Percentiles rank a stretch among this genome's conserved stretches.
These are phyloP conservation scores for Orchestia grillus DNA, from an alignment of 1,140 invertebrate genomes.

Conservation along the genomic window DNA sequence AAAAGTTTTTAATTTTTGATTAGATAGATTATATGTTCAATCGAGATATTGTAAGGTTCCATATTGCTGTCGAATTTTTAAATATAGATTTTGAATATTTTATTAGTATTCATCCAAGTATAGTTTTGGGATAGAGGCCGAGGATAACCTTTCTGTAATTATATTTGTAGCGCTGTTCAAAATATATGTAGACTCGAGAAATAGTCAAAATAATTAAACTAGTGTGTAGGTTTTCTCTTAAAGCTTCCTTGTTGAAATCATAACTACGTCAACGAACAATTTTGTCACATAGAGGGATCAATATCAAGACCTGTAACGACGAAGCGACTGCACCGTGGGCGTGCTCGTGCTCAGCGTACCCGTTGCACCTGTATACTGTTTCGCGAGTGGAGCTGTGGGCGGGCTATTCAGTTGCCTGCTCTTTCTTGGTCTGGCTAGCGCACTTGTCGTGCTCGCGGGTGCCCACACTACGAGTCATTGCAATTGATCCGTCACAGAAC, in stretches of 20 bases:
- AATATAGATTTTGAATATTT: neutral
- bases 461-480: neutral
- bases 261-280: neutral
- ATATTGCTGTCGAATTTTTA: neutral
- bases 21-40: neutral
- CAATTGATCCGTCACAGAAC: conserved; percentile 34
- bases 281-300: neutral
- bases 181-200: neutral
- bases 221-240: too few relatives aligned
- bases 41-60: neutral
- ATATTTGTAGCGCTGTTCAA: neutral
- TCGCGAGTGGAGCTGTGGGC: neutral
- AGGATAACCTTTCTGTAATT: neutral
- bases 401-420: neutral
- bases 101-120: neutral
- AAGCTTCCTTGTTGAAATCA: neutral
- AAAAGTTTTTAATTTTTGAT: neutral
- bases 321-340: neutral
- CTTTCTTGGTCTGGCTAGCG: neutral
- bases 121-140: too few relatives aligned
- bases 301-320: neutral
- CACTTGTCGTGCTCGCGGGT: neutral
- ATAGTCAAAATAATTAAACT: neutral
- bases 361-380: conserved; percentile 12
- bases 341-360: neutral